Percentiles rank a stretch among this genome's conserved stretches.
Conservation (phyloP, 2,888 invertebrate species). For the Ormia ochracea region DNA sequence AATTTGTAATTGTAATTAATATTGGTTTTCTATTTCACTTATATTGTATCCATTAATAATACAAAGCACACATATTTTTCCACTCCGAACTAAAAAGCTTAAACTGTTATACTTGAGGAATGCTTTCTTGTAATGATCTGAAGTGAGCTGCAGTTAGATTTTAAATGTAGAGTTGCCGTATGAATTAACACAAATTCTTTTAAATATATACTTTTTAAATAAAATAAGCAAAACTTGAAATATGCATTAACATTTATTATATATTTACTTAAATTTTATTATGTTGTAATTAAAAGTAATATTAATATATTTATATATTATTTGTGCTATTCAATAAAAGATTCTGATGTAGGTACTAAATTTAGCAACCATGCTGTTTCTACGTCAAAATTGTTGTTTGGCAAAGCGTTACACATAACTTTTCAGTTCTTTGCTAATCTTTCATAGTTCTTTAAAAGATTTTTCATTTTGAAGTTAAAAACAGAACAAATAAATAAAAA, state of each 20-base stretch:
- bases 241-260: no score
- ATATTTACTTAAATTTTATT: no score
- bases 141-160: constrained; percentile 29
- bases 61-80: neutral
- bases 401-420: constrained; percentile 29
- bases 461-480: neutral
- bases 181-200: no score
- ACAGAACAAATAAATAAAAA: neutral
- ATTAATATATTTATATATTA: no score
- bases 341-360: neutral
- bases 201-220: no score
- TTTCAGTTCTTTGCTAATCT: neutral
- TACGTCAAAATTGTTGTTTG: constrained; percentile 7
- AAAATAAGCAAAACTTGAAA: no score
- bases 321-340: no score
- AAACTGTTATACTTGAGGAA: neutral
- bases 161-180: neutral
- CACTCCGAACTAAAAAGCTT: neutral
- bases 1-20: no score
- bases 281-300: no score
- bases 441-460: no score
- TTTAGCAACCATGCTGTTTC: neutral
- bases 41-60: no score
- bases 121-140: neutral
- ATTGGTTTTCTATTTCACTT: no score